A percentile compares a stretch with the other conserved stretches of the same genome.
phyloP scores from a whole-genome alignment of 2,888 invertebrate genomes.

The Frankliniella intonsa region DNA sequence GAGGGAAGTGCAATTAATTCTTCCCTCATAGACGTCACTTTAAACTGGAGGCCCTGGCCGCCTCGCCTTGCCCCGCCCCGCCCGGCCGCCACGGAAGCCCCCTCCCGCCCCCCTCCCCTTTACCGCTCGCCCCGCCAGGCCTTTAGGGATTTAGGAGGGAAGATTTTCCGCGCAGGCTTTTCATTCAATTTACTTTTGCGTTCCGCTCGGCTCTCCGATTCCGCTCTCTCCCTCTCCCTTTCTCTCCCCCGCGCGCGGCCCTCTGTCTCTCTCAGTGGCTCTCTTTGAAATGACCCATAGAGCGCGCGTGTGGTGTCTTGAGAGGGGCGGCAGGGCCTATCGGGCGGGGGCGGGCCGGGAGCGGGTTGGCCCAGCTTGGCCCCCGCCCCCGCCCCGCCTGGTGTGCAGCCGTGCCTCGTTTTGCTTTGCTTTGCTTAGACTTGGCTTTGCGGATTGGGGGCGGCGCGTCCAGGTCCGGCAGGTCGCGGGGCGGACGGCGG shows the following conservation, averaged over 20 bases:
- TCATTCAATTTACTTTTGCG: neutral
- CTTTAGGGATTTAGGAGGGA: neutral
- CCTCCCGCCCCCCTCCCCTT: neutral
- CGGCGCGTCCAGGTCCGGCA: neutral
- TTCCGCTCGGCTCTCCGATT: neutral
- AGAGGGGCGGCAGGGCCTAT: neutral
- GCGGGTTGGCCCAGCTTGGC: neutral
- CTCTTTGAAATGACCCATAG: neutral
- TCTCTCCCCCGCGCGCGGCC: neutral
- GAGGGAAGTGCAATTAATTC: neutral
- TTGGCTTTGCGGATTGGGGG: too few species aligned
- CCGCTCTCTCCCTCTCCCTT: neutral
- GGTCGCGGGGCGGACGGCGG: neutral
- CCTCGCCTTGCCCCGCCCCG: neutral
- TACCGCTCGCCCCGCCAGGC: neutral
- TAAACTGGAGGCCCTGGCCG: neutral
- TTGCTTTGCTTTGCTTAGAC: too few species aligned
- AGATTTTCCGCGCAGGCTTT: neutral
- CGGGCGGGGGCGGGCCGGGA: too few species aligned
- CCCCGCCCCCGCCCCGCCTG: neutral
- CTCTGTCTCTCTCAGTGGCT: neutral
- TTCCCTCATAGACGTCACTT: neutral
- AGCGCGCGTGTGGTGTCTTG: neutral
- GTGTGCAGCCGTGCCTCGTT: too few species aligned
- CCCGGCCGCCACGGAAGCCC: neutral